Base-by-base conservation (phyloP, 2,113 vertebrate species). In the Pygoscelis antarcticus region DNA sequence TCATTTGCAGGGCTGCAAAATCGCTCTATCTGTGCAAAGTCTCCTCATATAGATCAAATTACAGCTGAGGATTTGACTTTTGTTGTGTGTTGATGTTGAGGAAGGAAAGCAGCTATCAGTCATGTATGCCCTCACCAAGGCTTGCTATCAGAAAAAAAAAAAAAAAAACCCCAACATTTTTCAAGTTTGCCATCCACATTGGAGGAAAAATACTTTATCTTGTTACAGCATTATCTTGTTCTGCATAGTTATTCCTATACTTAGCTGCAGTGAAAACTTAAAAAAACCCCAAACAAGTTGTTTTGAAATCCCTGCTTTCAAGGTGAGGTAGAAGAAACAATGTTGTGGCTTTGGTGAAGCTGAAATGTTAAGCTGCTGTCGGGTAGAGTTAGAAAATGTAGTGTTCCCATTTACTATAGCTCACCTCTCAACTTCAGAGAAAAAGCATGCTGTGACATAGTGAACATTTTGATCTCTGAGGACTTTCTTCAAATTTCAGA, bases 401-500 rank as follows among this genome's bases (percentile, higher is more conserved):
- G 77, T 66, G n/a, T 80, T 97, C 46, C 47, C 87, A 44, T 91
- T 90, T 85, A 90, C 75, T 60, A 11, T 46, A 86, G 36, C 66
- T 97, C 88, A 87, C 71, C 65, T 92, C 82, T 93, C 65, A 93
- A 29, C 72, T 96, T 91, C 88, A 87, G 82, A 90, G 60, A 93
- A 95, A 89, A 83, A 88, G 27, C 77, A 82, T 75, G 52, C 94
- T 91, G 75, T 94, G 81, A 80, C 72, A 93, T 17, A 89, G 87
- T 83, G 88, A 96, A 91, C 72, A 89, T 91, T 97, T 96, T 96
- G 92, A 96, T 96, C 96, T 87, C 87, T 65, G 30, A 94, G 65
- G 55, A 93, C 81, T 84, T 94, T 95, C 86, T 95, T 95, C 74
- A 85, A n/a, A 89, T 95, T 96, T 89, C 83, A 94, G 84, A 97